Percentiles rank a stretch among this genome's conserved stretches.
Conservation (phyloP, 2,113 vertebrate species). For the Tupaia tana region DNA sequence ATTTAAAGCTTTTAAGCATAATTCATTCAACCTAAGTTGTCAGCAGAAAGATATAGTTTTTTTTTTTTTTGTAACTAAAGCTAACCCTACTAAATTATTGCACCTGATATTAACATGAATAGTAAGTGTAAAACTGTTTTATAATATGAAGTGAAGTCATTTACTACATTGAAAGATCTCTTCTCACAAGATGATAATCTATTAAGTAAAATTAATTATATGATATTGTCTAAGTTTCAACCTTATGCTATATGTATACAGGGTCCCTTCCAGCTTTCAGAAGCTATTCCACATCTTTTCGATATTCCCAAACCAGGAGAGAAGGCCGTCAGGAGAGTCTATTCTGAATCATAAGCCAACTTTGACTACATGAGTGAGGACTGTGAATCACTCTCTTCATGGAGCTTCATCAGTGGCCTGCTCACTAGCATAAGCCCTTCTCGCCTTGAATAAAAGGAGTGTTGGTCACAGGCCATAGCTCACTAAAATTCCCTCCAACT, state of each 20-base stretch:
- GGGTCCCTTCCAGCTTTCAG: neutral
- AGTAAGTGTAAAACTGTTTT: conserved; percentile 78
- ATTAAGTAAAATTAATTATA: conserved; percentile 77
- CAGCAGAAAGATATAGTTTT: conserved; percentile 90
- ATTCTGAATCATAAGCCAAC: neutral
- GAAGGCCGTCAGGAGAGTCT: neutral
- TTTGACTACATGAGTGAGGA: neutral
- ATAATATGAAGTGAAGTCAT: conserved; percentile 76
- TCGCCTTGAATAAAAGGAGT: neutral
- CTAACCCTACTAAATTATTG: conserved; percentile 80
- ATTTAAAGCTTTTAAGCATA: conserved; percentile 91
- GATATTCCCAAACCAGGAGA: neutral
- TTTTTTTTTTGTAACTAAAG: conserved; percentile 81
- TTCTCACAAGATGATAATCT: conserved; percentile 72
- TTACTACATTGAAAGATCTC: conserved; percentile 76
- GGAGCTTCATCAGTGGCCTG: neutral
- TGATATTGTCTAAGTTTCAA: conserved; percentile 65
- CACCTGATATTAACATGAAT: conserved; percentile 83
- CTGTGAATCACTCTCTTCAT: neutral
- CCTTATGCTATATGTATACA: neutral
- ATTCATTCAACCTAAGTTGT: conserved; percentile 91
- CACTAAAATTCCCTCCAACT: neutral
- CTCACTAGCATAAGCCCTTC: neutral
- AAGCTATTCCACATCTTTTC: neutral
- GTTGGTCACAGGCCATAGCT: neutral